Evolutionary conservation across 2,797 vertebrate genomes (phyloP).

Genomic region (Buphagus erythrorhynchus): DNA sequence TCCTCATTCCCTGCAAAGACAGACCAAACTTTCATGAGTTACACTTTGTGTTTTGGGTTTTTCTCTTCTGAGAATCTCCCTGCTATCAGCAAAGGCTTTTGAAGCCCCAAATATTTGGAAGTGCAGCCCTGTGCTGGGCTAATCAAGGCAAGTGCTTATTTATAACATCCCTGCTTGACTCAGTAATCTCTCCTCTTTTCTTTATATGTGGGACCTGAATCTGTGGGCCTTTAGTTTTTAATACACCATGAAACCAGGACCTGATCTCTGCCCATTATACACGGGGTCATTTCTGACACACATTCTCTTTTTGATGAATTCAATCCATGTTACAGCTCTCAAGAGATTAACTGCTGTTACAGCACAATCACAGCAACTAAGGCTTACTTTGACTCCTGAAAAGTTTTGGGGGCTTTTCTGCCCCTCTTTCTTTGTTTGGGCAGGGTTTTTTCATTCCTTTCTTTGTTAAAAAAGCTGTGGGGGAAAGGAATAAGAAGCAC

Average conservation of each 20-base stretch:
- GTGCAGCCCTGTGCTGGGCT: background rate
- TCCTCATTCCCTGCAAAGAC: background rate
- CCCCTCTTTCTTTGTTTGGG: background rate
- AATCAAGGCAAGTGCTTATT: background rate
- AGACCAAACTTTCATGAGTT: background rate
- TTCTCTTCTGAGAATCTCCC: background rate
- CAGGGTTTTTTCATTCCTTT: background rate
- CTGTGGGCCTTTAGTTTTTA: background rate
- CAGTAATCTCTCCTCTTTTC: background rate
- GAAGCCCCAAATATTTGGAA: constrained; percentile 12
- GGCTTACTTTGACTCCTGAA: background rate
- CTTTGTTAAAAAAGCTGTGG: background rate
- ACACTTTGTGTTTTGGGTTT: background rate
- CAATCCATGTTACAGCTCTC: background rate
- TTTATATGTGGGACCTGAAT: constrained; percentile 28
- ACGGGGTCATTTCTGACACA: constrained; percentile 13
- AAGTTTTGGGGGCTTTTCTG: background rate
- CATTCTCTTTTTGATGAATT: background rate
- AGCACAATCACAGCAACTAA: background rate
- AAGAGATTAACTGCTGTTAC: background rate
- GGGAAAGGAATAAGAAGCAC: background rate
- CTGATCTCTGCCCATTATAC: background rate
- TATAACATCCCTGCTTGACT: background rate
- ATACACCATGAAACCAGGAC: constrained; percentile 30
- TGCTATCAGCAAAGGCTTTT: background rate